Percentiles rank a stretch among this genome's conserved stretches.
These are phyloP conservation scores for Micropterix aruncella DNA, from an alignment of 2,888 invertebrate genomes.

Conservation along the genomic window DNA sequence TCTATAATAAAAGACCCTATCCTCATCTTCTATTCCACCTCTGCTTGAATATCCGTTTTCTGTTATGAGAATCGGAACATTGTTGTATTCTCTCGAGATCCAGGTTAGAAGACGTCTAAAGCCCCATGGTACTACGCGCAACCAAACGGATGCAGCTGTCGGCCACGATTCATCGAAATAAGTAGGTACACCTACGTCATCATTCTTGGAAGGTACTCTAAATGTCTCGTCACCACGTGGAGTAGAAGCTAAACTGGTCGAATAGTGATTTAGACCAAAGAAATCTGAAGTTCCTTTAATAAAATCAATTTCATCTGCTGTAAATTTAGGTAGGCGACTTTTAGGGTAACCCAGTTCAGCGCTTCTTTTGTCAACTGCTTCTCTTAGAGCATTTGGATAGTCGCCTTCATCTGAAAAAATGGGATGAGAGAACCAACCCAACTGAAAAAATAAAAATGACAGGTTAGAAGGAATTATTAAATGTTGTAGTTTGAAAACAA, in stretches of 20 bases:
- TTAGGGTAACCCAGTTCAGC: constrained; percentile 16
- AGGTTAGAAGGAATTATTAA: too few species aligned
- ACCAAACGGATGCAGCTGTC: neutral
- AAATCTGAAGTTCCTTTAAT: neutral
- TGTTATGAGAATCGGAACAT: neutral
- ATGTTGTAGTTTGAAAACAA: too few species aligned
- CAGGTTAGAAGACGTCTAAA: neutral
- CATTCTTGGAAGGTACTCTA: neutral
- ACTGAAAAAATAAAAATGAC: neutral
- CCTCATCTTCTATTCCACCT: neutral
- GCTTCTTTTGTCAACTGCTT: constrained; percentile 11
- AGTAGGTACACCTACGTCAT: neutral
- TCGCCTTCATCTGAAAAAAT: neutral
- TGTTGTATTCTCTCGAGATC: neutral
- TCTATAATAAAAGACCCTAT: neutral
- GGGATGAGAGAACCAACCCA: neutral
- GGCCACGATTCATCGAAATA: neutral
- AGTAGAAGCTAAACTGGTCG: neutral
- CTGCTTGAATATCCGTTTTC: neutral
- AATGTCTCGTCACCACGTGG: neutral
- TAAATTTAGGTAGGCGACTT: constrained; percentile 21
- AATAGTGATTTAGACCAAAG: neutral
- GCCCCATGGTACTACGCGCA: neutral
- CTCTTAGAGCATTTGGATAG: neutral
- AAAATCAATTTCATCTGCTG: constrained; percentile 14